Percentiles rank a stretch among this genome's conserved stretches.
phyloP scores from a whole-genome alignment of 2,888 invertebrate species.

The Amblyjoppa fuscipennis region DNA sequence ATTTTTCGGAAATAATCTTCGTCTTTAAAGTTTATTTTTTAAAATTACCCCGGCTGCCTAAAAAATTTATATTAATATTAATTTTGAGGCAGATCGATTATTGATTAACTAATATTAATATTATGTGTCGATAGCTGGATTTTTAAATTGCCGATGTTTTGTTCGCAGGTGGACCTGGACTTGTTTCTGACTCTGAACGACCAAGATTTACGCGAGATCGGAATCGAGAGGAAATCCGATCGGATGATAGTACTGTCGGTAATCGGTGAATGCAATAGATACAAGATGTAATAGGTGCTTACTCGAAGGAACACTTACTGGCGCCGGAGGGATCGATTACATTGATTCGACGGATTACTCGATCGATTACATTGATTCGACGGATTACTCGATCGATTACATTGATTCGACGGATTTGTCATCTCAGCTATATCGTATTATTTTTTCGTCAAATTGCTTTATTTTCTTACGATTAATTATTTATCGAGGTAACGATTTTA shows the following conservation, averaged over 20 bases:
- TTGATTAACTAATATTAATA: background rate
- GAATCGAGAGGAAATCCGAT: constrained; percentile 77
- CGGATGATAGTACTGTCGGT: constrained; percentile 74
- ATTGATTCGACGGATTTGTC: background rate
- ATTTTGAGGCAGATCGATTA: too few species aligned
- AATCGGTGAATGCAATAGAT: constrained; percentile 73
- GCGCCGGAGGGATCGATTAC: background rate
- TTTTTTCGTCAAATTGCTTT: background rate
- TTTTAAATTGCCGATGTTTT: constrained; percentile 17
- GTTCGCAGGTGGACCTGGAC: constrained; percentile 80
- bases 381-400: background rate
- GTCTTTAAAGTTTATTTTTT: background rate
- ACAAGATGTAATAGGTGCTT: constrained; percentile 38
- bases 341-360: background rate
- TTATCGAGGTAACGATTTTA: background rate
- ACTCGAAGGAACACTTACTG: background rate
- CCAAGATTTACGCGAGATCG: constrained; percentile 81
- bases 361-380: background rate
- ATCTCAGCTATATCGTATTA: background rate
- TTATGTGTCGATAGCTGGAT: background rate
- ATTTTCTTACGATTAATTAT: constrained; percentile 3
- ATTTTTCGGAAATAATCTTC: constrained; percentile 17
- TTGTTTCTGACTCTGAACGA: constrained; percentile 80
- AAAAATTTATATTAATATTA: too few species aligned
- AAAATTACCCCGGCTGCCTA: too few species aligned